phyloP scores from a whole-genome alignment of 2,888 invertebrate genomes.

The Polietes domitor region DNA sequence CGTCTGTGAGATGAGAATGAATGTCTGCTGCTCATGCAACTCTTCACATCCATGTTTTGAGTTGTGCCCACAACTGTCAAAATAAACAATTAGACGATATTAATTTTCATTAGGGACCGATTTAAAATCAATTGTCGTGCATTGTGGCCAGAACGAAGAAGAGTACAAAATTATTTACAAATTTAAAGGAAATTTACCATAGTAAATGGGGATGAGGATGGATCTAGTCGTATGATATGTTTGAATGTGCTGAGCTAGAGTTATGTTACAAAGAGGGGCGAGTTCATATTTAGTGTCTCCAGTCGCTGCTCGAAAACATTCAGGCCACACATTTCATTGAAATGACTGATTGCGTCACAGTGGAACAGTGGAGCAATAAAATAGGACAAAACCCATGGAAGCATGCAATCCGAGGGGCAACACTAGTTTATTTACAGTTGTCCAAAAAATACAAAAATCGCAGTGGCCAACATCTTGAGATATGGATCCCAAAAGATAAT shows the following conservation, averaged over 20 bases:
- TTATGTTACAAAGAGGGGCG: slow-evolving; percentile 42
- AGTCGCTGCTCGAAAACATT: neutral
- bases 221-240: neutral
- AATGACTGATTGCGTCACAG: neutral
- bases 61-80: slow-evolving; percentile 73
- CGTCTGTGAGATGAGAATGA: neutral
- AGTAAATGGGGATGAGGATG: neutral
- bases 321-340: neutral
- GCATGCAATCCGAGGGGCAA: no score
- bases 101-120: slow-evolving; percentile 76
- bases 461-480: no score
- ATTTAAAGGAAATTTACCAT: neutral
- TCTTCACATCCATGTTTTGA: slow-evolving; percentile 28
- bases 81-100: slow-evolving; percentile 75
- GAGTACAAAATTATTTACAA: neutral
- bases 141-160: neutral
- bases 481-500: no score
- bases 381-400: no score
- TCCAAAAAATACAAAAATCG: no score
- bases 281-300: slow-evolving; percentile 49
- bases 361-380: neutral
- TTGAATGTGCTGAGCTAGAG: slow-evolving; percentile 48
- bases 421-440: no score
- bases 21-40: neutral
- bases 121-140: slow-evolving; percentile 71